Evolutionary conservation across 2,113 vertebrate genomes (phyloP).

Genomic region (Gallinago undulata): DNA sequence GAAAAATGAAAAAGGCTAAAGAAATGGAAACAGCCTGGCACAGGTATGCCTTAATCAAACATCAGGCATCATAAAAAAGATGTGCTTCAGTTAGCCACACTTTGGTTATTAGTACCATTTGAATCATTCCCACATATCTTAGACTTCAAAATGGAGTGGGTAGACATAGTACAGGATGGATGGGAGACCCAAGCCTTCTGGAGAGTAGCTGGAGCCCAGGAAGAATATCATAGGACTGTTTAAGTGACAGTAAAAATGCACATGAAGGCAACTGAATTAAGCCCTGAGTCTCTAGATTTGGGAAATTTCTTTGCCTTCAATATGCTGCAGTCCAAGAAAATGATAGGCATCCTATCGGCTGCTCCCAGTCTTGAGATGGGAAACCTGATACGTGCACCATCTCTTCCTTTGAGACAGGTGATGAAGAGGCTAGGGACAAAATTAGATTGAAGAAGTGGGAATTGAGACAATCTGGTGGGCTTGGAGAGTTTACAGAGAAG

Average conservation of each 20-base stretch:
- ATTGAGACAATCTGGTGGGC: neutral
- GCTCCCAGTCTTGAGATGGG: neutral
- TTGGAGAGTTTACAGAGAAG: neutral
- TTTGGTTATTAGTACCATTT: neutral
- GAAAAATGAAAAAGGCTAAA: neutral
- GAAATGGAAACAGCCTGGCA: neutral
- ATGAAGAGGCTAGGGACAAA: neutral
- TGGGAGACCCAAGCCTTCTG: neutral
- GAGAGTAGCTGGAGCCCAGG: neutral
- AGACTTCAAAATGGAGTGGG: neutral
- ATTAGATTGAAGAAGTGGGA: neutral
- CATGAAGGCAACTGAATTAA: neutral
- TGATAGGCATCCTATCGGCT: accelerated
- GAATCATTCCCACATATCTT: neutral
- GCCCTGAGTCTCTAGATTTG: neutral
- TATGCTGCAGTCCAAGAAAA: neutral
- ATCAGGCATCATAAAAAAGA: accelerated
- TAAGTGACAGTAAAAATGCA: neutral
- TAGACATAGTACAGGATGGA: neutral
- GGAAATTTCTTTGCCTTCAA: neutral
- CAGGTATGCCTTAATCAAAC: neutral
- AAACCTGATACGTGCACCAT: accelerated
- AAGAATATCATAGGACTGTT: neutral
- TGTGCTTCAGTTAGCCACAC: neutral
- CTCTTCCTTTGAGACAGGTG: neutral